Evolutionary conservation across 2,888 invertebrate species (phyloP), one percentile per base, ranked within the genome.

Genomic region (Xylophagus ater): DNA sequence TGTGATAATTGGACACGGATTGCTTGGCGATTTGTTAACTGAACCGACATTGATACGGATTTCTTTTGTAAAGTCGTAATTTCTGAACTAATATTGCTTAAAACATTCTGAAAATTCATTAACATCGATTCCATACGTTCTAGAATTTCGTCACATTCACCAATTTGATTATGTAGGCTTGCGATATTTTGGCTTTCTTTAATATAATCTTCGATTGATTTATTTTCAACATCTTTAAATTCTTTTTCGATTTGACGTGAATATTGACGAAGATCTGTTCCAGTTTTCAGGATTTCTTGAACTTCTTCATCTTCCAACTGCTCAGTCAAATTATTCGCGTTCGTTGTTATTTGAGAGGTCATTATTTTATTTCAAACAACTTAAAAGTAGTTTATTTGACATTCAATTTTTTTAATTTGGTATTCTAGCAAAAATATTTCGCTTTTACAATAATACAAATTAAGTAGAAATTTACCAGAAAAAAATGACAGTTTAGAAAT

Each of bases 41-140:
- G 92, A 50, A 94, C 82, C 48, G 93, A 94, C 90, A 98, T 96
- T 37, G 79, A 81, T 0, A 96, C 84, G 3, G 96, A 96, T 58
- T 96, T 89, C 49, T 86, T 79, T 66, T 97, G 96, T 39, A 98
- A 70, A 42, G 81, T 83, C 48, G 96, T 81, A 51, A 98, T 98
- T 70, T 98, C 98, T 51, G 83, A 83, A 59, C 96, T 96, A 43
- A 99, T 96, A 56, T 90, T 92, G 41, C 96, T 94, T 41, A 99
- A 71, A 58, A 97, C 96, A 54, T 79, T 82, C 82, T 76, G 80
- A 57, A 81, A 81, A 42, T 73, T 74, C 61, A 77, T 68, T 10
- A 81, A 59, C 81, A 81, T 81, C 44, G 71, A 72, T 59, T 81
- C 81, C 81, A 81, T 81, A 34, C 78, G 71, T 67, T 87, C 93